phyloP scores from a whole-genome alignment of 2,113 vertebrate genomes.

The Tricholaema leucomelas region DNA sequence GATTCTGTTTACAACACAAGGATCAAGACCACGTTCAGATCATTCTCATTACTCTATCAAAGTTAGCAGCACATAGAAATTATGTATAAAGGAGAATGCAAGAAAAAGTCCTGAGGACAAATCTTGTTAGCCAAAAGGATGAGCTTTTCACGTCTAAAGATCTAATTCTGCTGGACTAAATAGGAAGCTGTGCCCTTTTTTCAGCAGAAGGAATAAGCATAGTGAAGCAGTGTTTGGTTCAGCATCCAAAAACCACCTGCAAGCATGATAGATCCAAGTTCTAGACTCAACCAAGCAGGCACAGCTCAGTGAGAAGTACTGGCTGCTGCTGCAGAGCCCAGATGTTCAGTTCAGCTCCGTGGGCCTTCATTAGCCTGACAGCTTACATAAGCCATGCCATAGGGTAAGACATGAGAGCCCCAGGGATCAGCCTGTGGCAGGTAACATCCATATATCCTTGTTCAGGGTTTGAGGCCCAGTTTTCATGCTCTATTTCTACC shows the following conservation, averaged over 20 bases:
- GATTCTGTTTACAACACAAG: neutral
- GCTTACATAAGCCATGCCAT: neutral
- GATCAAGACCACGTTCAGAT: no score
- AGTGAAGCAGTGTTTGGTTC: neutral
- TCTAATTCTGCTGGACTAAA: neutral
- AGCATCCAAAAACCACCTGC: neutral
- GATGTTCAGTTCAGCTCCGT: neutral
- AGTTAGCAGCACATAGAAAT: neutral
- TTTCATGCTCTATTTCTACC: slow-evolving; percentile 15
- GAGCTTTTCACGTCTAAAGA: neutral
- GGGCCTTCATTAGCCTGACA: neutral
- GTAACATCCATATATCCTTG: accelerated
- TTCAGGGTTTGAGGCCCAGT: neutral
- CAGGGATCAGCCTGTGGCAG: neutral
- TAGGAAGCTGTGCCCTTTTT: neutral
- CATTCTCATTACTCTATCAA: neutral
- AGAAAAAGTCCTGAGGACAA: neutral
- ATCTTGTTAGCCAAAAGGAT: neutral
- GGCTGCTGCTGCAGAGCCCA: neutral
- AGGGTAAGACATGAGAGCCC: neutral
- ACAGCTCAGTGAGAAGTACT: neutral
- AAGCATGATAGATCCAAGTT: neutral
- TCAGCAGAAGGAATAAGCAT: neutral
- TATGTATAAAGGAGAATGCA: neutral
- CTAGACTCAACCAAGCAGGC: neutral